phyloP scores from a whole-genome alignment of 2,888 invertebrate species.

The Mythimna lalbum region DNA sequence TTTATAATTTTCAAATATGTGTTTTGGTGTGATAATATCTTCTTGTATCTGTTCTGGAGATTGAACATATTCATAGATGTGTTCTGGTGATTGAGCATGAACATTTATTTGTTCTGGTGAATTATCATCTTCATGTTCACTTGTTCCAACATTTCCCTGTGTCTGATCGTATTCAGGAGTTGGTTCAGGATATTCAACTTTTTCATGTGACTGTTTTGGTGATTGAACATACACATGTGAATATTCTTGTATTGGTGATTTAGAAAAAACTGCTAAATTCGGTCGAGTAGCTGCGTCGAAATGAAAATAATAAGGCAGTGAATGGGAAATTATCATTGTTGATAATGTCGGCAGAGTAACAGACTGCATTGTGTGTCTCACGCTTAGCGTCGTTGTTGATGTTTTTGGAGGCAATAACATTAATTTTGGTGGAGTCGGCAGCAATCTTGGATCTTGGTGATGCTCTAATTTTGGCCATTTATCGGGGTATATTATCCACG shows the following conservation, averaged over 20 bases:
- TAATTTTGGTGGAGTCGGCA: not conserved
- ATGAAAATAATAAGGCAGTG: not conserved
- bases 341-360: not conserved
- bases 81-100: conserved; percentile 1
- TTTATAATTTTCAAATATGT: not conserved
- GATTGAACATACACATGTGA: not conserved
- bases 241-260: not conserved
- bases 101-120: not conserved
- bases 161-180: not conserved
- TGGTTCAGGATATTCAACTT: not conserved
- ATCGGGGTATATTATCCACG: conserved; percentile 2
- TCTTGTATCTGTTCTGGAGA: not conserved
- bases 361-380: not conserved
- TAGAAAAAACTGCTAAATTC: not conserved
- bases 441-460: not conserved
- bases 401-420: not conserved
- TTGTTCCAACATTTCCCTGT: not conserved
- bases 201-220: not conserved
- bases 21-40: not conserved
- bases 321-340: not conserved
- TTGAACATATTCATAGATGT: not conserved
- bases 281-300: not conserved
- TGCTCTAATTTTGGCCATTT: not conserved
- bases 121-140: not conserved
- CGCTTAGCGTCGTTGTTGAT: not conserved